A percentile compares a stretch with the other conserved stretches of the same genome.
Conservation (phyloP, 2,888 invertebrate genomes). For the Polydrusus cervinus region DNA sequence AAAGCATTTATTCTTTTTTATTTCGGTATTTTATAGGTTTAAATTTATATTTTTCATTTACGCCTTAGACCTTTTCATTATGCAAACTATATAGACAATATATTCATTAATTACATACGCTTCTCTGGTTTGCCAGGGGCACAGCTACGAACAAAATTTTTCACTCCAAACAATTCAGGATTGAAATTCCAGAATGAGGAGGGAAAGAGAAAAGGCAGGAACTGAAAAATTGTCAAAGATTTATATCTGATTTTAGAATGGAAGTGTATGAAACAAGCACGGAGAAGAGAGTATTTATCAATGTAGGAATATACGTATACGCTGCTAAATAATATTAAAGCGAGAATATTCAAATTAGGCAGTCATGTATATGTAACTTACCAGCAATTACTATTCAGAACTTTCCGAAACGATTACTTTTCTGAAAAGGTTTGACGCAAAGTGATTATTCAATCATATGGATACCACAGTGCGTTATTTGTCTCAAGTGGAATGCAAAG, state of each 20-base stretch:
- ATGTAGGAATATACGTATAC: background rate
- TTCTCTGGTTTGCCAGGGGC: background rate
- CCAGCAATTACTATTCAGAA: no score
- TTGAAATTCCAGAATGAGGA: constrained; percentile 1
- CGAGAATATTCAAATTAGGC: background rate
- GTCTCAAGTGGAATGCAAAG: no score
- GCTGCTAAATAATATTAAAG: background rate
- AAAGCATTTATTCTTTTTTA: no score
- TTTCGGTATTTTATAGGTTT: no score
- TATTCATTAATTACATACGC: background rate
- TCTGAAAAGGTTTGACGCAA: no score
- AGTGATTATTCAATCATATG: no score
- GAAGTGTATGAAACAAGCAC: constrained; percentile 2
- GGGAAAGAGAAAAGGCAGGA: background rate
- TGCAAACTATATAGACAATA: background rate
- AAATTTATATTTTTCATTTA: no score
- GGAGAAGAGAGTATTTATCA: background rate
- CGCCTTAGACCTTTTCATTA: no score
- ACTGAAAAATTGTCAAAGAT: constrained; percentile 5
- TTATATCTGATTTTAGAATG: constrained; percentile 5
- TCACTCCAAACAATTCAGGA: constrained; percentile 1
- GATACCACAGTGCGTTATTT: no score
- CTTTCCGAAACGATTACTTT: no score
- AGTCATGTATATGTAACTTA: no score
- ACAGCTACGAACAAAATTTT: constrained; percentile 5